Evolutionary conservation across 2,888 invertebrate species (phyloP), one percentile per base, ranked within the genome.

Genomic region (Pharmacophagus antenor): DNA sequence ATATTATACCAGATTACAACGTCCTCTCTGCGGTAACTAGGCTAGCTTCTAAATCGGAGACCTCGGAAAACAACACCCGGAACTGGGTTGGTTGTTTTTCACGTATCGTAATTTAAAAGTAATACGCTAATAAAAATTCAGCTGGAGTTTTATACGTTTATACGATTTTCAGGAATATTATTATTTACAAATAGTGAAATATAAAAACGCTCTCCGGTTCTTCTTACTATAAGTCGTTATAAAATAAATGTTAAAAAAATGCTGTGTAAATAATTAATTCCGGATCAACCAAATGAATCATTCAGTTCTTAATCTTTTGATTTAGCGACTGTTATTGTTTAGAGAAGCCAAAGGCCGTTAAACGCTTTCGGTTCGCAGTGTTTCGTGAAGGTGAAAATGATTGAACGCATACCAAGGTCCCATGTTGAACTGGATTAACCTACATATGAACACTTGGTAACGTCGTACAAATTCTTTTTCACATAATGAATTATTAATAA

Each of bases 341-440:
- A 69, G 65, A 72, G 61, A 72, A 76, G 73, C 66, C 63, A 79
- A 76, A 87, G 81, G 84, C 75, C 83, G 68, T 61, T 62, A 60
- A 54, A 60, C 66, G 66, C 65, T 70, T 66, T 71, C 64, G 50
- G 67, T 71, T 56, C 73, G 67, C 72, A 75, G 78, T 74, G 70
- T 70, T 72, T 65, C 44, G 63, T 76, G 84, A 85, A 88, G 84
- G 85, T 82, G 73, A 84, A 73, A 70, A 73, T 71, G 70, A 70
- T 65, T 74, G 65, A 68, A 64, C 66, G 58, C 50, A 52, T 65
- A 66, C 68, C 77, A 79, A 80, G 78, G 80, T 73, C 72, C 64
- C 63, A 53, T 48, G 62, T 63, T 63, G 56, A 63, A 66, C 63
- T 68, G 67, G 70, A 70, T 71, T 79, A 79, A 79, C 77, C 77